Evolutionary conservation across 2,888 invertebrate species (phyloP).

Genomic region (Sphaeridia pumilis): DNA sequence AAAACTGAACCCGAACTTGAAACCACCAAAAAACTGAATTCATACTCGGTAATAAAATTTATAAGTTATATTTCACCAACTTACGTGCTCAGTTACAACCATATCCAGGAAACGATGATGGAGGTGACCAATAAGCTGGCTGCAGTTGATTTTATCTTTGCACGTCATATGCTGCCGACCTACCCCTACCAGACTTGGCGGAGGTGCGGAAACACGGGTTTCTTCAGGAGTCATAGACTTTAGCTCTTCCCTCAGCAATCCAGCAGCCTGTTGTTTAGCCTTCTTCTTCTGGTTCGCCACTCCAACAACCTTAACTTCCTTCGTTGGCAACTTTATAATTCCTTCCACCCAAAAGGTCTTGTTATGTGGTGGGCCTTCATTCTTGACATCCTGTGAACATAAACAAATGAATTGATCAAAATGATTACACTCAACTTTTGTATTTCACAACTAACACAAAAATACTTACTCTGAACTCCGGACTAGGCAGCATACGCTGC

Average conservation of each 20-base stretch:
- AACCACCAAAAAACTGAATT: not conserved
- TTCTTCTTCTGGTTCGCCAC: constrained; percentile 2
- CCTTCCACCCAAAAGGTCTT: constrained; percentile 10
- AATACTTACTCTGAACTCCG: constrained; percentile 16
- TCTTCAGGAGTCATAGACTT: not conserved
- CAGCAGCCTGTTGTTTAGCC: constrained; percentile 5
- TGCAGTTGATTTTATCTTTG: not conserved
- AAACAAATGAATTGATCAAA: not conserved
- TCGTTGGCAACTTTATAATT: too few species aligned
- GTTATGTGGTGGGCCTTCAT: constrained; percentile 21
- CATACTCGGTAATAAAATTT: not conserved
- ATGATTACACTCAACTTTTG: not conserved
- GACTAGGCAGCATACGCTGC: constrained; percentile 6
- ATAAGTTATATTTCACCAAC: not conserved
- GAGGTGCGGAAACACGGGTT: not conserved
- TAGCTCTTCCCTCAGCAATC: not conserved
- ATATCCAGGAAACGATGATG: constrained; percentile 8
- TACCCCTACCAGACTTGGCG: not conserved
- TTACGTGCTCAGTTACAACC: not conserved
- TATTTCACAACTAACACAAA: not conserved
- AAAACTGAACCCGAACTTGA: not conserved
- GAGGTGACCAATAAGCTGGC: constrained; percentile 4
- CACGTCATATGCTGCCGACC: not conserved
- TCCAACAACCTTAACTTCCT: not conserved
- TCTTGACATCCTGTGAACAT: constrained; percentile 10